Percentiles rank a stretch among this genome's conserved stretches.
These are phyloP conservation scores for Syngnathus scovelli DNA, from an alignment of 2,113 vertebrate genomes.

Conservation along the genomic window DNA sequence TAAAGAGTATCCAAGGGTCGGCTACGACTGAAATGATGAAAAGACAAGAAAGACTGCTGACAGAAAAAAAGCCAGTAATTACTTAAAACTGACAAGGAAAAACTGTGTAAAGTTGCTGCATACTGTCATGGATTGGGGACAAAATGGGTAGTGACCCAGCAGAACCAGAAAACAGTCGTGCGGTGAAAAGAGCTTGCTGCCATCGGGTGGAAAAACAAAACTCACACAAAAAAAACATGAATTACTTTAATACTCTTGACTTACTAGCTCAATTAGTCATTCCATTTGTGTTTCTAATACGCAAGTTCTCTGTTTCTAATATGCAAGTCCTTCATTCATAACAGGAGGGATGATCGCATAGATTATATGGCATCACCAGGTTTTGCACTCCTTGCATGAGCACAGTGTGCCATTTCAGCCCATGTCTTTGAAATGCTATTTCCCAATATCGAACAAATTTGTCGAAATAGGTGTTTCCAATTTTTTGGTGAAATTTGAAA, in stretches of 20 bases:
- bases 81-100: not conserved
- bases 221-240: no score
- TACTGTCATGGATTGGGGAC: not conserved
- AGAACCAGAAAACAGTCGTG: no score
- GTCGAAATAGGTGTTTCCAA: not conserved
- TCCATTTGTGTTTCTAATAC: not conserved
- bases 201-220: no score
- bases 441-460: constrained; percentile 18
- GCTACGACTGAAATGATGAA: no score
- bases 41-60: constrained; percentile 2
- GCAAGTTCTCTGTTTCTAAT: not conserved
- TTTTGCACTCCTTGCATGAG: not conserved
- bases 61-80: constrained; percentile 16
- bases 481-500: not conserved
- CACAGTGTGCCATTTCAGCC: not conserved
- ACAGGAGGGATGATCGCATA: not conserved
- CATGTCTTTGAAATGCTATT: not conserved
- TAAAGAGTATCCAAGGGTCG: no score
- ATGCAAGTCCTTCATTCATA: not conserved
- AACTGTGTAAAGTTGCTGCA: not conserved
- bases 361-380: not conserved
- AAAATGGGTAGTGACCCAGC: no score
- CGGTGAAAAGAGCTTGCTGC: no score
- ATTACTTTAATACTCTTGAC: not conserved
- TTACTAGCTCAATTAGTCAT: not conserved